These are phyloP conservation scores for Oceanodroma leucorhoa DNA, from an alignment of 2,797 vertebrate genomes.

Conservation along the genomic window DNA sequence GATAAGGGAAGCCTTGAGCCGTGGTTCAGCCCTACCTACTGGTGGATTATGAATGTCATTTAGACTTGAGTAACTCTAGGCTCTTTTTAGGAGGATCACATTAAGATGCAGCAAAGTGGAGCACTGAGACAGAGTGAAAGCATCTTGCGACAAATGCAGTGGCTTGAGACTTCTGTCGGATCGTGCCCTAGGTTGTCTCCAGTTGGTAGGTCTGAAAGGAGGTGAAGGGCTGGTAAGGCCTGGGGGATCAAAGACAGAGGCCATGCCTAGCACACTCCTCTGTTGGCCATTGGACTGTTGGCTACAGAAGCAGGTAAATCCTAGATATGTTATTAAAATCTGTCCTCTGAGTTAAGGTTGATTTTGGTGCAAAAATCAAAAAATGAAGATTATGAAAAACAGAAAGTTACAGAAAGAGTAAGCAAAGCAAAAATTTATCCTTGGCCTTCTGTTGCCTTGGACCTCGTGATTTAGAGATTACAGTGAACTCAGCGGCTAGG, in stretches of 20 bases:
- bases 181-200: neutral
- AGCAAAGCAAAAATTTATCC: neutral
- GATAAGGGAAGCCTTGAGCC: neutral
- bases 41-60: conserved; percentile 24
- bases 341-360: neutral
- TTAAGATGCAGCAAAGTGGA: neutral
- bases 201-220: neutral
- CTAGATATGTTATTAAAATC: neutral
- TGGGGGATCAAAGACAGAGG: neutral
- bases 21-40: neutral
- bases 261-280: accelerated
- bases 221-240: neutral
- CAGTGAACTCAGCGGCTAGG: neutral
- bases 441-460: neutral
- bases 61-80: neutral
- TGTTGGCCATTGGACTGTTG: neutral
- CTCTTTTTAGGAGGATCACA: neutral
- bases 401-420: neutral
- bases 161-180: neutral
- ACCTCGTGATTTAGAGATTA: neutral
- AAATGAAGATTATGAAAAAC: accelerated
- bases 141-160: neutral
- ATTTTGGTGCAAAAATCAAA: neutral
- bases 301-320: neutral
- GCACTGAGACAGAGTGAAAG: neutral